Conservation (phyloP, 2,888 invertebrate species). For the Drosophila cyrtoloma region DNA sequence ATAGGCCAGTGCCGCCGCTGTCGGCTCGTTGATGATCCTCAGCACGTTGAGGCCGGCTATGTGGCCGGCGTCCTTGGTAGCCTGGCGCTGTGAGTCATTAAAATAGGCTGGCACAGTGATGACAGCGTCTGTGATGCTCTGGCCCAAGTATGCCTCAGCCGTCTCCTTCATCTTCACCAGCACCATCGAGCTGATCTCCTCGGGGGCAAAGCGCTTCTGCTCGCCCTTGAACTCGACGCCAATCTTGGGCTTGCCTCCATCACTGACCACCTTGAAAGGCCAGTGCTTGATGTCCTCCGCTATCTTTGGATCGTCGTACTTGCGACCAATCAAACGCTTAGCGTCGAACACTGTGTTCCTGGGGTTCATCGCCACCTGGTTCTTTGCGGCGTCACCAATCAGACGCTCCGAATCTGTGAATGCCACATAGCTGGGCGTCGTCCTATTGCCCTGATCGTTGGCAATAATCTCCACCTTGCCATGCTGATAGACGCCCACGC, state of each 20-base stretch:
- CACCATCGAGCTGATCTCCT: conserved; percentile 97
- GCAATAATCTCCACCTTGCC: conserved; percentile 94
- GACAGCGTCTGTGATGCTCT: conserved; percentile 93
- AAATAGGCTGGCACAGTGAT: conserved; percentile 92
- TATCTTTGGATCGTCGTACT: conserved; percentile 94
- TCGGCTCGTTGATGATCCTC: conserved; percentile 36
- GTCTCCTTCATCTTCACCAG: conserved; percentile 97
- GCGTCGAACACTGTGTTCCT: conserved; percentile 97
- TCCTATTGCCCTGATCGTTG: conserved; percentile 90
- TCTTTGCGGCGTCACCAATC: conserved; percentile 91
- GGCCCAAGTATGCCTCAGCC: conserved; percentile 94
- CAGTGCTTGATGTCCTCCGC: conserved; percentile 97
- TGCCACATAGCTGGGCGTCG: conserved; percentile 87
- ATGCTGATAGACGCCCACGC: conserved; percentile 93
- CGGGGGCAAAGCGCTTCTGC: conserved; percentile 93
- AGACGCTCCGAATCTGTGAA: conserved; percentile 93
- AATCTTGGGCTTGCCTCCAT: conserved; percentile 92
- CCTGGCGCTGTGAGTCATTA: conserved; percentile 35
- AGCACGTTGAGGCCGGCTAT: conserved; percentile 34
- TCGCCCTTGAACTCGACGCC: conserved; percentile 95
- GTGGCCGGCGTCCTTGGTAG: conserved; percentile 34
- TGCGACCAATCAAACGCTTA: conserved; percentile 96
- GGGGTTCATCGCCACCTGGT: conserved; percentile 95
- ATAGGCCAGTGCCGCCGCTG: conserved; percentile 34
- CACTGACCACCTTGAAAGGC: conserved; percentile 95